These are phyloP conservation scores for Cyanoderma ruficeps DNA, from an alignment of 2,113 vertebrate genomes.

Conservation along the genomic window DNA sequence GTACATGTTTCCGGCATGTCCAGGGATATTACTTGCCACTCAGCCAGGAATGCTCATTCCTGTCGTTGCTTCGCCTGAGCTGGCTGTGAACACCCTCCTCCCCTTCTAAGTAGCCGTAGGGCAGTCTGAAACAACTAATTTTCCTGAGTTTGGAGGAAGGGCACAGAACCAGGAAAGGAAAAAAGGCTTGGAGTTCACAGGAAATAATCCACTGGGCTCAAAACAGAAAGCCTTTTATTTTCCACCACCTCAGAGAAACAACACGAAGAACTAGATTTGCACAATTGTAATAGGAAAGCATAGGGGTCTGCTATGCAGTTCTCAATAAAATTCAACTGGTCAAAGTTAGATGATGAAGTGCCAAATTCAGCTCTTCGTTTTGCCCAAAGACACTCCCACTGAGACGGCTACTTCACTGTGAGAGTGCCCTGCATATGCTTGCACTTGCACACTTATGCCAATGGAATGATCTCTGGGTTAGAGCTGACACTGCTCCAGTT, in stretches of 20 bases:
- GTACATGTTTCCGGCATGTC: background rate
- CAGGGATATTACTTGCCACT: background rate
- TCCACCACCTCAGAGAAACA: background rate
- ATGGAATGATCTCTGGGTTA: fast-evolving
- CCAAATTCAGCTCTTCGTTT: background rate
- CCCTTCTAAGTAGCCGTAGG: background rate
- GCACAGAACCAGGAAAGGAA: background rate
- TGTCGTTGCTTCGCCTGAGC: background rate
- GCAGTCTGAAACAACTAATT: background rate
- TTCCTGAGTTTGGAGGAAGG: background rate
- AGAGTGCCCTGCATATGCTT: background rate
- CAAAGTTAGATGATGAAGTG: background rate
- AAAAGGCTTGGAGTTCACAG: background rate
- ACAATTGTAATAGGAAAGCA: background rate
- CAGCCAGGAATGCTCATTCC: background rate
- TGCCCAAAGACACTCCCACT: background rate
- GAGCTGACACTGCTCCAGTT: background rate
- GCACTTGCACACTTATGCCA: background rate
- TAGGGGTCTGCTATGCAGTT: background rate
- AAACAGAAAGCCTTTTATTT: constrained; percentile 16
- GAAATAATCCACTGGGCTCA: background rate
- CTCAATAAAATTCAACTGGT: background rate
- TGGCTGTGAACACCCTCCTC: background rate
- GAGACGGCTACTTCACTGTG: background rate
- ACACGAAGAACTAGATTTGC: background rate